Evolutionary conservation across 2,797 vertebrate species (phyloP).

Genomic region (Dallia pectoralis): DNA sequence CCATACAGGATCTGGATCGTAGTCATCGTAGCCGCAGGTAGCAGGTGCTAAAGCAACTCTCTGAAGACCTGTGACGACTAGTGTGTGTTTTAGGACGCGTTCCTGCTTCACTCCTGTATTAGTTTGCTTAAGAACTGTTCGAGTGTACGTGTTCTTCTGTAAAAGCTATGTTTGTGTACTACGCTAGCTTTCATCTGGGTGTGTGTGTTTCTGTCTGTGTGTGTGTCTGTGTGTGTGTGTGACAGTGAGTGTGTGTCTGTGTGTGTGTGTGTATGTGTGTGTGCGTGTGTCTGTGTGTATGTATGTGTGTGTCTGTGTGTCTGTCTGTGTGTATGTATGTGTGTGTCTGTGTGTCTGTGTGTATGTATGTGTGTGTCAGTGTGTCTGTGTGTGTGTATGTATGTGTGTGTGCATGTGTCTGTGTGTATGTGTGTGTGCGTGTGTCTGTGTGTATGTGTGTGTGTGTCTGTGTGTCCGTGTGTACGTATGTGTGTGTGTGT

Average conservation of each 20-base stretch:
- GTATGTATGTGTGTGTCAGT: constrained; percentile 7
- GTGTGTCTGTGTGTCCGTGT: constrained; percentile 10
- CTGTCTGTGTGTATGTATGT: background rate
- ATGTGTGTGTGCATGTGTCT: constrained; percentile 8
- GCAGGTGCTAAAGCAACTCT: constrained; percentile 29
- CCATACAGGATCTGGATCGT: too few relatives aligned
- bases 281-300: too few relatives aligned
- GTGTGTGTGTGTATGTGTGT: too few relatives aligned
- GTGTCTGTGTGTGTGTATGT: constrained; percentile 15
- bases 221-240: background rate
- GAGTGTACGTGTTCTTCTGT: too few relatives aligned
- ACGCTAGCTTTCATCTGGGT: too few relatives aligned
- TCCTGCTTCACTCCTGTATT: background rate
- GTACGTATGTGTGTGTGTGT: constrained; percentile 4
- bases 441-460: background rate
- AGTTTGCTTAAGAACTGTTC: background rate
- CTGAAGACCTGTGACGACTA: constrained; percentile 1
- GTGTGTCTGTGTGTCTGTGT: background rate
- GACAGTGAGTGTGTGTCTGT: background rate
- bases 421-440: constrained; percentile 8
- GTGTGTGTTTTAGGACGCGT: background rate
- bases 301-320: too few relatives aligned
- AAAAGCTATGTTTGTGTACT: too few relatives aligned
- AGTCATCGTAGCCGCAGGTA: constrained; percentile 22
- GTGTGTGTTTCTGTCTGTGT: too few relatives aligned